Evolutionary conservation across 2,888 invertebrate species (phyloP), one percentile per base, ranked within the genome.

Genomic region (Tetranychus truncatus): DNA sequence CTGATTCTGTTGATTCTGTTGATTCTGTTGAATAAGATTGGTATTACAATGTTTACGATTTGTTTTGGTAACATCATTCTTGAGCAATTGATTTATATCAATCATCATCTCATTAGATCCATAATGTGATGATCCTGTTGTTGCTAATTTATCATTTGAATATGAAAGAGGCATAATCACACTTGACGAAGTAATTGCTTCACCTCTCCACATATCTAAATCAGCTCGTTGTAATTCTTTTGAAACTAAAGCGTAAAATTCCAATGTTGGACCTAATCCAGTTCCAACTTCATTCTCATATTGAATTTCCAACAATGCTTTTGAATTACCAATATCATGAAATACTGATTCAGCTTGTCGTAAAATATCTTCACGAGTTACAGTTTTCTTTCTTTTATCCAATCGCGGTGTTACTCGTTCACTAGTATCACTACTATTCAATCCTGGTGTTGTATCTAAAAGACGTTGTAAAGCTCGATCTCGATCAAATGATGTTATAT

Each of bases 191-290:
- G 77, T 75, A 4, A 83, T 78, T 15, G 80, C 79, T 55, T 85
- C 85, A 78, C 91, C 91, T 81, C 93, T 90, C 97, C 97, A 99
- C 80, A 99, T 85, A 80, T 95, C 95, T 77, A 97, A 86, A 83
- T 94, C 95, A 75, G 89, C 87, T 78, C 91, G 89, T 84, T 97
- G 96, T 78, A 99, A 84, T 83, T 99, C 97, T 80, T 88, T 87
- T 21, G 93, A 93, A 34, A 97, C 95, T 74, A 97, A 87, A 77
- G 99, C 94, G 84, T 99, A 99, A 85, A 99, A 99, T 85, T 99
- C 99, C 77, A 99, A 86, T 18, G 99, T 99, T 69, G 99, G 99
- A n/a, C 99, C 99, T 77, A 99, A 87, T 18, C 99, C 99, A 75
- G 96, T 96, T 80, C 97, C 97, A 78, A 95, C 95, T 81, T 86